Evolutionary conservation across 2,113 vertebrate species (phyloP), one percentile per base, ranked within the genome.

Genomic region (Hippocampus comes): DNA sequence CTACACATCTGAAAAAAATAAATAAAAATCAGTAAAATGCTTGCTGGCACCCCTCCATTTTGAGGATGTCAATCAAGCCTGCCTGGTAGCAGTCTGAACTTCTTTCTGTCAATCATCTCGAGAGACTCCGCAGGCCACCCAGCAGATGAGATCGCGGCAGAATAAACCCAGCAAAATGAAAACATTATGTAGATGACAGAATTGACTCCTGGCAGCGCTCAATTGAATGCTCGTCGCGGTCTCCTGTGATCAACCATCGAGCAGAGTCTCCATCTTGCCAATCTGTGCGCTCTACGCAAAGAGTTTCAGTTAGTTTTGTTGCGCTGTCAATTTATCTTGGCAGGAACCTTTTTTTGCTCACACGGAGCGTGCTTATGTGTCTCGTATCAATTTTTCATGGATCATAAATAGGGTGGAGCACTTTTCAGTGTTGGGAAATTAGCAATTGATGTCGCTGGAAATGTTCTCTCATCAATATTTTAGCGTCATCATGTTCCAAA

Each of bases 151-250:
- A 86, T 70, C 67, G 76, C 59, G 25, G 77, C 72, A 67, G 77
- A 81, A 78, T 84, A 84, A 84, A 85, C 83, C 83, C 78, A 81
- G 74, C 84, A 87, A 82, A 74, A 73, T n/a, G 41, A 82, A 89
- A 86, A 75, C 82, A 70, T 86, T 84, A 60, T 73, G 38, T 25
- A 70, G 78, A 77, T 76, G 82, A 78, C 78, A 81, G 72, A 68
- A 70, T 63, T 77, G 79, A 81, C 73, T 79, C 56, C 78, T 81
- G 83, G 84, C 80, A 84, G 70, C 74, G 76, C 71, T 77, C 78
- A 81, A 78, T 79, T 77, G 73, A 76, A 70, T 70, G 59, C 80
- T 74, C 75, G 81, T 79, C 79, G 74, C 41, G 72, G 57, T 81
- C 82, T 68, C 71, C 56, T 66, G 53, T 73, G 34, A 79, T 84